Evolutionary conservation across 2,888 invertebrate species (phyloP).

Genomic region (Plebejus argus): DNA sequence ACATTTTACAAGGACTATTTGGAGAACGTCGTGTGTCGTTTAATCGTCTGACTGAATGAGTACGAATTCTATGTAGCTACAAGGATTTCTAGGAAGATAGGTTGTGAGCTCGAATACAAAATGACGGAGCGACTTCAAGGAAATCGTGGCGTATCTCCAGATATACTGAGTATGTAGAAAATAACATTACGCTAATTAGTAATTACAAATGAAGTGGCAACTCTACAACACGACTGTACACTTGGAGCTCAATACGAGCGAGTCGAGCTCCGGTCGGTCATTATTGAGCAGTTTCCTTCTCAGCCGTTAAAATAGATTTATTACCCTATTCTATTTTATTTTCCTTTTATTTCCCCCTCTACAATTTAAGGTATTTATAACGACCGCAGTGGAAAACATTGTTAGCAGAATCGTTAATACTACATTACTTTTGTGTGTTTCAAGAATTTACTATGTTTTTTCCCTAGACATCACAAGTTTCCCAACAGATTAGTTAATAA

Average conservation of each 20-base stretch:
- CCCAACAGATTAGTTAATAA: background rate
- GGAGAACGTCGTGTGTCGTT: background rate
- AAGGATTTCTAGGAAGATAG: background rate
- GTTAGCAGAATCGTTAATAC: conserved; percentile 19
- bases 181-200: background rate
- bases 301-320: conserved; percentile 34
- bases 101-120: background rate
- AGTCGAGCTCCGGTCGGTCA: conserved; percentile 23
- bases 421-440: conserved; percentile 1
- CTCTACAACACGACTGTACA: background rate
- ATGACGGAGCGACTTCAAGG: background rate
- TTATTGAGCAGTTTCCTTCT: conserved; percentile 34
- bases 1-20: background rate
- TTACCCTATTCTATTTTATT: conserved; percentile 32
- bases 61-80: background rate
- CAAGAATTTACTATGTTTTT: background rate
- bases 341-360: conserved; percentile 29
- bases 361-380: conserved; percentile 30
- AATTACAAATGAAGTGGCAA: background rate
- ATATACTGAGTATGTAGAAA: background rate
- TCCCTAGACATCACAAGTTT: background rate
- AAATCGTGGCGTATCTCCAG: background rate
- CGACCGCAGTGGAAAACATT: conserved; percentile 14
- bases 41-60: background rate
- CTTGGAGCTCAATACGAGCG: conserved; percentile 15